Conservation (phyloP, 35 echinoderm and acorn worm genomes). For the Lytechinus pictus region DNA sequence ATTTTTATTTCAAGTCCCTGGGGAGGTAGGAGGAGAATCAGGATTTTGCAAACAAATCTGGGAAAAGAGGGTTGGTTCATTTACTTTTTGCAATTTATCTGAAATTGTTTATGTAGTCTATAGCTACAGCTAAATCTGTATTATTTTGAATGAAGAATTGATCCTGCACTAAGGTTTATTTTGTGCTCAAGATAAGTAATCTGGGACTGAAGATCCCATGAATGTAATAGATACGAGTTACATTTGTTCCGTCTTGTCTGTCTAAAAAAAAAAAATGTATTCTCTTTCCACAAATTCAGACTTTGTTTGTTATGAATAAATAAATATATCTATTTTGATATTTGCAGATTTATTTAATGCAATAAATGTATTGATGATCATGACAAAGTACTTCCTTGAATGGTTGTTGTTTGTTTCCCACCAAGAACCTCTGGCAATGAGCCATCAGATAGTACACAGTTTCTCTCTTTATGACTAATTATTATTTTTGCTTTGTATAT, state of each 20-base stretch:
- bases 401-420: neutral
- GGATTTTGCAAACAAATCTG: neutral
- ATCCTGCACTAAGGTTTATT: neutral
- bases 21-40: neutral
- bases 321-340: constrained; percentile 6
- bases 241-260: neutral
- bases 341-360: neutral
- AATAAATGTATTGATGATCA: neutral
- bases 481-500: neutral
- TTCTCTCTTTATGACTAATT: neutral
- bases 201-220: no score
- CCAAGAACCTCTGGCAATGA: neutral
- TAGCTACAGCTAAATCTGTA: neutral
- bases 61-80: neutral
- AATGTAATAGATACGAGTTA: no score
- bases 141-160: neutral
- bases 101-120: neutral
- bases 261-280: neutral
- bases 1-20: neutral
- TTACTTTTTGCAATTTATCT: neutral
- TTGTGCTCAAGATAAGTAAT: no score
- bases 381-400: neutral
- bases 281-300: neutral
- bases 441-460: neutral
- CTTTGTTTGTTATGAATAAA: neutral